Conservation (phyloP, 2,797 vertebrate species). For the Cossypha dichroa region DNA sequence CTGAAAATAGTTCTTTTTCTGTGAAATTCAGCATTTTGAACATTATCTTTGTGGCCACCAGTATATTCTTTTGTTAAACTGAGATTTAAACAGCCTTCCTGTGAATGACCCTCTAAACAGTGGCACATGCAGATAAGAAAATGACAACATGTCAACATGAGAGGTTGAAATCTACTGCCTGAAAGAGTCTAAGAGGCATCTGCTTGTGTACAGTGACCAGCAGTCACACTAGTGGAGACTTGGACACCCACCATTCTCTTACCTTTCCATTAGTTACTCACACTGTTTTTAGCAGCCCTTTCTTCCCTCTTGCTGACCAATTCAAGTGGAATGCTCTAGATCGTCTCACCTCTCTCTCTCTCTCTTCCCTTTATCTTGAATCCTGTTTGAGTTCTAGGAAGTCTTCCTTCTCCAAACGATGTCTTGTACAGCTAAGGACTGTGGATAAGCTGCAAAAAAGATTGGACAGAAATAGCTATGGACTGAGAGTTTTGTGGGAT, state of each 20-base stretch:
- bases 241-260: neutral
- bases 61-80: neutral
- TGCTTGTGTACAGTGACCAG: neutral
- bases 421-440: neutral
- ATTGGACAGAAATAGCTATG: neutral
- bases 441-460: neutral
- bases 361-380: neutral
- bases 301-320: neutral
- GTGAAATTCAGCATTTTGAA: neutral
- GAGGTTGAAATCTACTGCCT: neutral
- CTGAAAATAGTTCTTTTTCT: neutral
- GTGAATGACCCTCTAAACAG: neutral
- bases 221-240: neutral
- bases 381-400: neutral
- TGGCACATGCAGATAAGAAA: neutral
- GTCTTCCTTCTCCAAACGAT: neutral
- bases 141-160: neutral
- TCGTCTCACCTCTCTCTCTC: neutral
- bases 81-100: neutral
- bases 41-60: neutral
- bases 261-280: neutral
- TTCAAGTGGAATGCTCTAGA: neutral
- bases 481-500: neutral
- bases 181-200: neutral
- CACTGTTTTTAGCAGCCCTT: neutral